These are phyloP conservation scores for Prosapia bicincta DNA, from an alignment of 2,888 invertebrate genomes.

Conservation along the genomic window DNA sequence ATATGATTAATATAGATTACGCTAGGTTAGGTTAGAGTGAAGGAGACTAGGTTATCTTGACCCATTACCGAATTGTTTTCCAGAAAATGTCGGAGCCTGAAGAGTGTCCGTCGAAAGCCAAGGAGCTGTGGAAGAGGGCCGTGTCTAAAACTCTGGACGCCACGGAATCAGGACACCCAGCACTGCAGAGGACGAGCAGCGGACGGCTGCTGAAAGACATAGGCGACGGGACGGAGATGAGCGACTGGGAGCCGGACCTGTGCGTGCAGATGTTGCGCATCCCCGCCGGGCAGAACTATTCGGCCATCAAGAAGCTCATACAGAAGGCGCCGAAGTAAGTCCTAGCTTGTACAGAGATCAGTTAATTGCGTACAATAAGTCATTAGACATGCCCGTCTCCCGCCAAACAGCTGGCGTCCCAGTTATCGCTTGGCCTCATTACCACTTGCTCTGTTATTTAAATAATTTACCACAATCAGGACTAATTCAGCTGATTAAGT, in stretches of 20 bases:
- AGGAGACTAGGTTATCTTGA: too few species aligned
- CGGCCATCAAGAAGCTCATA: constrained; percentile 42
- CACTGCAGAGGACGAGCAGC: not conserved
- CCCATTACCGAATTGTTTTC: too few species aligned
- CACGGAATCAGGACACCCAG: not conserved
- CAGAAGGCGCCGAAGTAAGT: constrained; percentile 40
- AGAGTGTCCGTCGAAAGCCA: not conserved
- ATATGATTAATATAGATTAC: too few species aligned
- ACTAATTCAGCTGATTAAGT: not conserved
- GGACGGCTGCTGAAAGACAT: constrained; percentile 31
- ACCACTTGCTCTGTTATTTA: not conserved
- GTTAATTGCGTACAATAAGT: not conserved
- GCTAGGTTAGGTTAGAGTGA: too few species aligned
- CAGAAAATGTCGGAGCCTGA: not conserved
- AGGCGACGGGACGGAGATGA: constrained; percentile 27
- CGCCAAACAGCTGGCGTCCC: not conserved
- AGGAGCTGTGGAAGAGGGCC: constrained; percentile 10
- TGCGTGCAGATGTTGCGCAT: constrained; percentile 43
- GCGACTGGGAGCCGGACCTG: constrained; percentile 44
- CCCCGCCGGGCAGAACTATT: constrained; percentile 43
- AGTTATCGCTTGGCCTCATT: not conserved
- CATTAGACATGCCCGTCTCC: not conserved
- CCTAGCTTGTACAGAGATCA: not conserved
- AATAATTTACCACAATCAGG: not conserved
- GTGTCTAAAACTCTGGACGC: not conserved